phyloP scores from a whole-genome alignment of 1,140 invertebrate species.

The Drosophila sproati region DNA sequence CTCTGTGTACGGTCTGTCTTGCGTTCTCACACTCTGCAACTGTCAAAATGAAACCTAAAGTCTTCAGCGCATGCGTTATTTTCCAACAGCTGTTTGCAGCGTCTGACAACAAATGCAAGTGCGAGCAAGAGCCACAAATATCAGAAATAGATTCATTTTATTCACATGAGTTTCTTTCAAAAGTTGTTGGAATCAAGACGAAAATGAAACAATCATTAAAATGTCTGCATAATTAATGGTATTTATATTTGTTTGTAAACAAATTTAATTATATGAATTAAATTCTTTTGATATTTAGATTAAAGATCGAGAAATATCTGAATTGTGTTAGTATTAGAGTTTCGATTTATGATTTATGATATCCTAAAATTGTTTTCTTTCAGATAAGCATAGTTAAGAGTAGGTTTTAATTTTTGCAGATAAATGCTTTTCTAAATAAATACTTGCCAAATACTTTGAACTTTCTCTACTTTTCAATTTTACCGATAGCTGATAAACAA shows the following conservation, averaged over 20 bases:
- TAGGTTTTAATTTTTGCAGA: too few relatives aligned
- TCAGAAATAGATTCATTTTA: slow-evolving; percentile 4
- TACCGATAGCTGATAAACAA: too few relatives aligned
- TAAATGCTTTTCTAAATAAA: too few relatives aligned
- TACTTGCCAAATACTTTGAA: too few relatives aligned
- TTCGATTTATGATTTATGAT: background rate
- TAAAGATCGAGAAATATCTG: too few relatives aligned
- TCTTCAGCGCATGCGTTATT: slow-evolving; percentile 50
- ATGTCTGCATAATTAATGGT: slow-evolving; percentile 32
- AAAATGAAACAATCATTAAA: slow-evolving; percentile 16
- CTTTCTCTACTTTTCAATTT: too few relatives aligned
- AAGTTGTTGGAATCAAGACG: slow-evolving; percentile 8
- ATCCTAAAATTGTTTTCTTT: too few relatives aligned
- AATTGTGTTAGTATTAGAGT: too few relatives aligned
- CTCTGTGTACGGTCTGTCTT: slow-evolving; percentile 5
- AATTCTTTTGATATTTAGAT: slow-evolving; percentile 11
- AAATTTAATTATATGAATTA: slow-evolving; percentile 8
- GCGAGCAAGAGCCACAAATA: slow-evolving; percentile 42
- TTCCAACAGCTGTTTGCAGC: slow-evolving; percentile 50
- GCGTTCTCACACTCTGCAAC: slow-evolving; percentile 21
- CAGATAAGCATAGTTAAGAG: too few relatives aligned
- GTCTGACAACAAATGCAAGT: slow-evolving; percentile 67
- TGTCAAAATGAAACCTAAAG: slow-evolving; percentile 48
- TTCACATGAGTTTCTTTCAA: slow-evolving; percentile 33
- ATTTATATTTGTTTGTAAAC: slow-evolving; percentile 47